Evolutionary conservation across 2,113 vertebrate genomes (phyloP), one percentile per base, ranked within the genome.

Genomic region (Cyprinus carpio): DNA sequence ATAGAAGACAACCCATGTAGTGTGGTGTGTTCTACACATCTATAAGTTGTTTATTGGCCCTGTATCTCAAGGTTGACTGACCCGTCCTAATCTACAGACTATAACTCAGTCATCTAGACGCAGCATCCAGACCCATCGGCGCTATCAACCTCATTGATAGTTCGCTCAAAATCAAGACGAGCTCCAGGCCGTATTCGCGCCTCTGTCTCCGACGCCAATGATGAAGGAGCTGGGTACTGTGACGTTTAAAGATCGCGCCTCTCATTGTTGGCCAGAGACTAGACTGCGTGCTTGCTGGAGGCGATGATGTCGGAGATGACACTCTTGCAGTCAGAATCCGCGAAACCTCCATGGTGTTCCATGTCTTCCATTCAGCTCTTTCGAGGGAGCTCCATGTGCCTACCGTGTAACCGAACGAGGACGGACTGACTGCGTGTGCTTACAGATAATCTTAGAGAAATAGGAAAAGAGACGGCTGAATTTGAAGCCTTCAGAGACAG

Each of bases 301-400:
- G 91, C 97, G 90, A 99, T 99, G 91, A 99, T 98, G 89, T 99
- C 98, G 0, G 94, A 96, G 94, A 99, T 99, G 92, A 99, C 99
- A 92, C 96, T 98, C 93, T 97, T 99, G 93, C 98, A 99, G 96
- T 99, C 98, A n/a, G 88, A 99, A n/a, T n/a, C n/a, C 97, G 0
- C 98, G n/a, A 99, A 87, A 99, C 97, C 90, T 99, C 98, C 97
- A 98, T 99, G 13, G 95, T 95, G 92, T 96, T 97, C 98, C 98
- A 99, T n/a, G 93, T 99, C 98, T 92, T 99, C 97, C 65, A 96
- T 97, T 97, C 86, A 99, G 90, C 90, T 99, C 97, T 82, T 95
- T 94, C 71, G n/a, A n/a, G 98, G 98, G 89, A 99, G 96, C 89
- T 96, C 96, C 54, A 94, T 90, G 62, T 98, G n/a, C 97, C 75